These are phyloP conservation scores for Choloepus didactylus DNA, from an alignment of 2,797 vertebrate genomes.

Conservation along the genomic window DNA sequence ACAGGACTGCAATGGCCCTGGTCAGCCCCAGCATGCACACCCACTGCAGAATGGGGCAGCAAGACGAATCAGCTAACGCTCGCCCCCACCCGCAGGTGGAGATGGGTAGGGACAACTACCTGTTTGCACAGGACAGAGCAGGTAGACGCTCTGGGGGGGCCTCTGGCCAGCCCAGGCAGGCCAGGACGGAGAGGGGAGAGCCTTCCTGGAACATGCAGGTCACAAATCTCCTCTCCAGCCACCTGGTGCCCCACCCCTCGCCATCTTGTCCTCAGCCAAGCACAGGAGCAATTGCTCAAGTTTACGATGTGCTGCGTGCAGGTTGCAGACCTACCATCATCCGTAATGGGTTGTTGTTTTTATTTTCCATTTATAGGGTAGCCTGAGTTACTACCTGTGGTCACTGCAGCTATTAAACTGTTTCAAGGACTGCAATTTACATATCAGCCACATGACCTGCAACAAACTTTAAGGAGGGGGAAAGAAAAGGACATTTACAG, in stretches of 20 bases:
- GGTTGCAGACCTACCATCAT: conserved; percentile 77
- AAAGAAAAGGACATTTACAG: background rate
- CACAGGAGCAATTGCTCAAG: conserved; percentile 69
- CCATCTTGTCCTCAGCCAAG: background rate
- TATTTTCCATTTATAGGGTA: conserved; percentile 80
- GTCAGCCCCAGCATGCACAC: background rate
- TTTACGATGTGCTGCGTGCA: conserved; percentile 58
- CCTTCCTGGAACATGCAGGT: conserved; percentile 42
- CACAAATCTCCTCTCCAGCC: conserved; percentile 58
- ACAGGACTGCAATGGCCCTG: background rate
- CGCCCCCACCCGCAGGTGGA: background rate
- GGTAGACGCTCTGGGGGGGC: background rate
- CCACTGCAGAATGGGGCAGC: background rate
- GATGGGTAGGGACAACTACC: too few relatives aligned
- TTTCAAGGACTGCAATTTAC: conserved; percentile 77
- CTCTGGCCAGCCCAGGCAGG: background rate
- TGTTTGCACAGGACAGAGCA: background rate
- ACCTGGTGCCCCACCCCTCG: background rate
- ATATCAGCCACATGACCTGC: conserved; percentile 74
- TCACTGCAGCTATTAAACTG: conserved; percentile 73
- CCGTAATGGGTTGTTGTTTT: conserved; percentile 80
- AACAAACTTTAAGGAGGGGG: background rate
- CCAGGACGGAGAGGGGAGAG: background rate
- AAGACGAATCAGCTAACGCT: background rate
- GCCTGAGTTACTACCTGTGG: conserved; percentile 79